Conservation (phyloP, 2,888 invertebrate species). For the Lasioglossum calceatum region DNA sequence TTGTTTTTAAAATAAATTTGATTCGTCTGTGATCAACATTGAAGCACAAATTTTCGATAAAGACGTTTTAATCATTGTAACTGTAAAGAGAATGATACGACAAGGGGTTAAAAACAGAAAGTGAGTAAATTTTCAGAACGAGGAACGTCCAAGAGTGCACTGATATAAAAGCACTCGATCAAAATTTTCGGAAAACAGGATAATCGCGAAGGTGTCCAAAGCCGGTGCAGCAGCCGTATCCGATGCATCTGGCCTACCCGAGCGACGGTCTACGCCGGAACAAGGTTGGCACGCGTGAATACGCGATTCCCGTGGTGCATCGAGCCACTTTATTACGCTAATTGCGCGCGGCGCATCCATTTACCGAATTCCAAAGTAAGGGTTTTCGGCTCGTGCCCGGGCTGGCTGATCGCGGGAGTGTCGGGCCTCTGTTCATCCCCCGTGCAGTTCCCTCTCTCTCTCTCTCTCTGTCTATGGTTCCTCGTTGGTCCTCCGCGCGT, state of each 20-base stretch:
- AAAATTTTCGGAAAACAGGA: background rate
- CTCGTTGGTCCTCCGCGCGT: background rate
- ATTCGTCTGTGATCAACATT: too few relatives aligned
- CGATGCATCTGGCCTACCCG: background rate
- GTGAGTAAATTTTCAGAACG: background rate
- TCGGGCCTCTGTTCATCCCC: background rate
- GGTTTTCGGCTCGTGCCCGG: constrained; percentile 52
- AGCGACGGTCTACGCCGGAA: background rate
- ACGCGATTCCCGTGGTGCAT: constrained; percentile 47
- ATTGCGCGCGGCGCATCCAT: constrained; percentile 54
- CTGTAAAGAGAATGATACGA: too few relatives aligned
- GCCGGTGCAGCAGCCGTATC: background rate
- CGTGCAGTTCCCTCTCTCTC: background rate
- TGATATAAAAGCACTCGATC: background rate
- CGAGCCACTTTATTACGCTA: constrained; percentile 67
- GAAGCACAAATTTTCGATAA: too few relatives aligned
- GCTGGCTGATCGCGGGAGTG: constrained; percentile 45
- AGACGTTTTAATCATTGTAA: too few relatives aligned
- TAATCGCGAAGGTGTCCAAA: background rate
- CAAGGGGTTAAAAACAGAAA: background rate
- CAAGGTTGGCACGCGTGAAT: constrained; percentile 38
- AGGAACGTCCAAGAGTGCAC: background rate
- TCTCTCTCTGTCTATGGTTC: background rate
- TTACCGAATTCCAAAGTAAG: constrained; percentile 68
- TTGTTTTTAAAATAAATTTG: too few relatives aligned